Percentiles rank a stretch among this genome's conserved stretches.
Evolutionary conservation across 2,888 invertebrate genomes (phyloP).

Genomic region (Cremastinae sp.): DNA sequence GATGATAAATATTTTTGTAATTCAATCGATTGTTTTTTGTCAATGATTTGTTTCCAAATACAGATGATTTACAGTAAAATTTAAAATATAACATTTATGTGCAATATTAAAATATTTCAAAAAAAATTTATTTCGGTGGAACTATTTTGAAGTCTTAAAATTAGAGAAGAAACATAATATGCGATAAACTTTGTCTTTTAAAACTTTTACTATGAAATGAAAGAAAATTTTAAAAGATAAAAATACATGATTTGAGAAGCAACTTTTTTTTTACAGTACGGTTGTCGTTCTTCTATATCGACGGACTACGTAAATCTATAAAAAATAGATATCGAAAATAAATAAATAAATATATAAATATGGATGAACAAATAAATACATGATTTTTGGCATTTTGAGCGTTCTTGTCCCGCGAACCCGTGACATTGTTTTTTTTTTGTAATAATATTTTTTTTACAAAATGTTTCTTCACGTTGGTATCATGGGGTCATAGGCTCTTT

Average conservation of each 20-base stretch:
- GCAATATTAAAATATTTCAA: too few species aligned
- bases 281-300: conserved; percentile 7
- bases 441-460: neutral
- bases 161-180: too few species aligned
- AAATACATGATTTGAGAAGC: neutral
- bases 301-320: conserved; percentile 36
- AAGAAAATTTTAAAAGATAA: conserved; percentile 21
- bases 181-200: too few species aligned
- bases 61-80: too few species aligned
- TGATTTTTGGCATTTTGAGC: conserved; percentile 29
- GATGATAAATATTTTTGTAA: neutral
- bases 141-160: too few species aligned
- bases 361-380: conserved; percentile 55
- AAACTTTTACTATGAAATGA: too few species aligned
- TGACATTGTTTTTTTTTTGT: conserved; percentile 23
- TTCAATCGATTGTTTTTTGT: too few species aligned
- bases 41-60: too few species aligned
- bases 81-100: too few species aligned
- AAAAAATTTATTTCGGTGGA: too few species aligned
- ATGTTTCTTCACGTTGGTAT: conserved; percentile 71
- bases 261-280: neutral
- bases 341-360: conserved; percentile 49
- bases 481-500: conserved; percentile 73
- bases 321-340: conserved; percentile 38
- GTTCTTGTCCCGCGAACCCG: conserved; percentile 20